Evolutionary conservation across 2,888 invertebrate genomes (phyloP).

Genomic region (Leptinotarsa peninsularis): DNA sequence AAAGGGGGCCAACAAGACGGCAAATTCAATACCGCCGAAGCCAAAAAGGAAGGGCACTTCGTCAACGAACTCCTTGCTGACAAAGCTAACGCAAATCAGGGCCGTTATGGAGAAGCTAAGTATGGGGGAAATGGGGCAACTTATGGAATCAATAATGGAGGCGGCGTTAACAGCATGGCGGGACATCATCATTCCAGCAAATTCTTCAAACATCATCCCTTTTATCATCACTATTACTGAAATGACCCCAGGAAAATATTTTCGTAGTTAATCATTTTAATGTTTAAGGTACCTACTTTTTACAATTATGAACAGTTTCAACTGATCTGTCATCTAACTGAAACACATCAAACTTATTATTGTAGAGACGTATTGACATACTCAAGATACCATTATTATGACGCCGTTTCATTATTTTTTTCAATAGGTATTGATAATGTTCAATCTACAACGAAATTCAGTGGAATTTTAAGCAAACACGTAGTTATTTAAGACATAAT

Average conservation of each 20-base stretch:
- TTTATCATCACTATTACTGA: slow-evolving; percentile 58
- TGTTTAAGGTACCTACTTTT: no score
- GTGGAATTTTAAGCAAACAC: not conserved
- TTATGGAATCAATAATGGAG: slow-evolving; percentile 71
- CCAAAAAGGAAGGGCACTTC: slow-evolving; percentile 72
- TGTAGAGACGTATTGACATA: no score
- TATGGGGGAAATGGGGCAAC: slow-evolving; percentile 71
- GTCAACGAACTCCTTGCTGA: slow-evolving; percentile 70
- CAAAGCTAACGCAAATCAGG: slow-evolving; percentile 72
- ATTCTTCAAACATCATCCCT: slow-evolving; percentile 70
- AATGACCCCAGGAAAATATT: not conserved
- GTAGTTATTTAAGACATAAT: not conserved
- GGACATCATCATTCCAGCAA: slow-evolving; percentile 73
- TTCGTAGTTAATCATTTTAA: not conserved
- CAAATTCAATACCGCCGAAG: slow-evolving; percentile 69
- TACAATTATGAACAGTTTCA: no score
- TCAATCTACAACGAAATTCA: no score
- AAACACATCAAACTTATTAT: no score
- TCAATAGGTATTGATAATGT: no score
- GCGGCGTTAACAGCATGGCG: slow-evolving; percentile 71
- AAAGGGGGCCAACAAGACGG: slow-evolving; percentile 73
- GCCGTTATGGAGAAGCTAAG: slow-evolving; percentile 71
- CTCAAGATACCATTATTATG: no score
- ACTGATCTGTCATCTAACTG: no score
- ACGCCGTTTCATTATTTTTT: no score